Conservation (phyloP, 2,888 invertebrate genomes). For the Enoplolaimus lenunculus region DNA sequence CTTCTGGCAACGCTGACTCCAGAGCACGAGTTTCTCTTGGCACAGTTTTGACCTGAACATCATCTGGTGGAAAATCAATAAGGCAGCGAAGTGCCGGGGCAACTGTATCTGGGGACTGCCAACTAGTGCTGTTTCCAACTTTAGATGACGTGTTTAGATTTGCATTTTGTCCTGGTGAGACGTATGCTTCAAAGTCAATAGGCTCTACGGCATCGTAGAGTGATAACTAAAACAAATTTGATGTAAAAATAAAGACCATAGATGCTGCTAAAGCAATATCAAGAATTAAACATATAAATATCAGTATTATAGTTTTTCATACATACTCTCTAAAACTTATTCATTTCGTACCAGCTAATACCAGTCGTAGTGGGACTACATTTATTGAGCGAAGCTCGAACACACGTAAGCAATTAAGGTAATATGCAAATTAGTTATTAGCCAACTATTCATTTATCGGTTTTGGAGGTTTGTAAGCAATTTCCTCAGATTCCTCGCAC, state of each 20-base stretch:
- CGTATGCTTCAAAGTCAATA: slow-evolving; percentile 19
- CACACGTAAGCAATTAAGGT: too few relatives aligned
- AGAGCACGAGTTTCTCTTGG: slow-evolving; percentile 22
- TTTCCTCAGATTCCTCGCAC: too few relatives aligned
- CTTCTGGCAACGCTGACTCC: slow-evolving; percentile 22
- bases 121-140: slow-evolving; percentile 23
- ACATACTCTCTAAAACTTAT: too few relatives aligned
- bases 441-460: too few relatives aligned
- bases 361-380: too few relatives aligned
- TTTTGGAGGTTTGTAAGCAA: too few relatives aligned
- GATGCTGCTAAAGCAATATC: not conserved
- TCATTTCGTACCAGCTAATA: too few relatives aligned
- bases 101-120: not conserved
- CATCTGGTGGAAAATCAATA: slow-evolving; percentile 32
- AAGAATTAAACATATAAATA: not conserved
- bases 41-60: slow-evolving; percentile 29
- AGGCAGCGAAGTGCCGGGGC: not conserved
- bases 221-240: not conserved
- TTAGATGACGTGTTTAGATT: not conserved
- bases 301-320: too few relatives aligned
- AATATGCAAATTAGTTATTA: too few relatives aligned
- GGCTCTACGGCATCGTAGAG: slow-evolving; percentile 22
- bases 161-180: not conserved
- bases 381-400: too few relatives aligned
- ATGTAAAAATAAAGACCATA: not conserved